Evolutionary conservation across 1,140 invertebrate species (phyloP), one percentile per base, ranked within the genome.

Genomic region (Leptestheria dahalacensis): DNA sequence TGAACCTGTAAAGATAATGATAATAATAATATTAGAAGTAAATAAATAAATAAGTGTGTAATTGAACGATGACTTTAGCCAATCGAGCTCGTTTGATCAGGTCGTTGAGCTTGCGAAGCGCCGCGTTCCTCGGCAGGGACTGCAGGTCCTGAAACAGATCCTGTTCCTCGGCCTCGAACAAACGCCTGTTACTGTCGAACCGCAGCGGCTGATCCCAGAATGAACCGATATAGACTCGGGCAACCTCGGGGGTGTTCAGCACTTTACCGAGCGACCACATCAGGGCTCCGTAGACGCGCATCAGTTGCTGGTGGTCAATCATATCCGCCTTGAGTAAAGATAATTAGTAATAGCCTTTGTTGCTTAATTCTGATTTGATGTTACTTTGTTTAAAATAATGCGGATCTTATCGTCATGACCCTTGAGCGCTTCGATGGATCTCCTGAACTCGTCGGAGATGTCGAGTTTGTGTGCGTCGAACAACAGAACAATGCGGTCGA

Each of bases 381-480:
- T 47, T 28, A 69, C 70, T 75, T 99, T 99, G 73, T 99, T 99
- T 1, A 99, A 73, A 52, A 98, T 92, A 68, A 99, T 99, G 62
- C 95, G 78, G 64, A 99, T 98, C 79, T 99, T 98, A 69, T 98
- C 95, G 72, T 99, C 95, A 70, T 98, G 95, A 0, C 92, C 91
- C 64, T 87, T 76, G 10, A 98, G 73, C 0, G 91, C 91, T 75
- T 97, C 92, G 64, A 98, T 97, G 20, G 88, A 92, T 65, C 91
- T 74, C 57, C 88, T 76, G 71, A 97, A 97, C 73, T 99, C 96
- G 73, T 99, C 96, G 3, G 93, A 97, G 68, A 99, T 99, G 70
- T 99, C 96, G 18, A 99, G 75, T 73, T 99, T 99, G 74, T 98
- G 95, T 25, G 95, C 95, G 75, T 99, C 95, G 72, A 99, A 99